Conservation (phyloP, 2,113 vertebrate species). For the Seriola rivoliana region DNA sequence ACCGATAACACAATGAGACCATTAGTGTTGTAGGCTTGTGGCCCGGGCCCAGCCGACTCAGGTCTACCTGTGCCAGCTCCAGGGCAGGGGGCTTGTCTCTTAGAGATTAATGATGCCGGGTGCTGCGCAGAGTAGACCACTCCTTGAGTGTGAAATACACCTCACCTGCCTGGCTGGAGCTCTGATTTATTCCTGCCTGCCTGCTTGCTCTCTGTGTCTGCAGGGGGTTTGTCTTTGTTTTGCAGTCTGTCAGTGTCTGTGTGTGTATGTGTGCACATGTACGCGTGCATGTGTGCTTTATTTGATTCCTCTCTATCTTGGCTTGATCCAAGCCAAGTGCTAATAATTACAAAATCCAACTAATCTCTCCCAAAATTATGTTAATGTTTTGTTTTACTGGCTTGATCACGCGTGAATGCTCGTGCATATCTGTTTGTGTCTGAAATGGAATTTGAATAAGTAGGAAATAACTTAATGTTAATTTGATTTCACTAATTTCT, state of each 20-base stretch:
- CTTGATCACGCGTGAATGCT: constrained; percentile 9
- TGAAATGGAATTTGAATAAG: constrained; percentile 29
- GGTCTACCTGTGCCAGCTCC: constrained; percentile 70
- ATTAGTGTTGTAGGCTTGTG: constrained; percentile 60
- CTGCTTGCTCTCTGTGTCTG: constrained; percentile 52
- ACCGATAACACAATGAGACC: constrained; percentile 65
- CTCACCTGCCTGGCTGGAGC: constrained; percentile 74
- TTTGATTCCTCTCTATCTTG: constrained; percentile 29
- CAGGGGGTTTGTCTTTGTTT: constrained; percentile 63
- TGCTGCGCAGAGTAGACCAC: constrained; percentile 63
- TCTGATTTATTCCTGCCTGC: constrained; percentile 74
- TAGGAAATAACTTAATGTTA: neutral
- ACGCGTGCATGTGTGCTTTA: neutral
- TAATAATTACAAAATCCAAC: constrained; percentile 39
- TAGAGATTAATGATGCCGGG: constrained; percentile 76
- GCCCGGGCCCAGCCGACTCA: constrained; percentile 41
- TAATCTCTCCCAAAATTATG: constrained; percentile 34
- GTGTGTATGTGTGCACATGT: neutral
- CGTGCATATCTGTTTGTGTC: constrained; percentile 37
- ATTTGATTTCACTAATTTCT: constrained; percentile 16
- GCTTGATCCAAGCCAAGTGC: neutral
- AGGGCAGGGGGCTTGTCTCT: constrained; percentile 72
- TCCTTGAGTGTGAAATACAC: constrained; percentile 77
- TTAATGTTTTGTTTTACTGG: constrained; percentile 37
- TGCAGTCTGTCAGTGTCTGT: constrained; percentile 3